Conservation (phyloP, 2,113 vertebrate genomes). For the Nycticryphes semicollaris region DNA sequence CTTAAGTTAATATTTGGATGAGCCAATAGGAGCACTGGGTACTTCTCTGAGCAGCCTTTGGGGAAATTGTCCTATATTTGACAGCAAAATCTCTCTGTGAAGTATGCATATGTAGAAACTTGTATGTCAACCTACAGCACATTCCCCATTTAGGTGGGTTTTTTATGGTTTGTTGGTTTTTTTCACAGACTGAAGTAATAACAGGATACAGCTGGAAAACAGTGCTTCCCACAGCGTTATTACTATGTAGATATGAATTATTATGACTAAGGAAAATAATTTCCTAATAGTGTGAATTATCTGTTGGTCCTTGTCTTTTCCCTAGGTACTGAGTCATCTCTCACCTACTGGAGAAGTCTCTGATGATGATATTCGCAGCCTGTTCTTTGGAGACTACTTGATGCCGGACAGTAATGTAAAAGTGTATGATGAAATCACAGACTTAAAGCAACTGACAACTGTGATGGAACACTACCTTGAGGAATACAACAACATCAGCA, state of each 20-base stretch:
- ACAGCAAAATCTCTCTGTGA: background rate
- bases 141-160: background rate
- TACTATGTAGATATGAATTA: background rate
- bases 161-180: background rate
- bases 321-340: conserved; percentile 85
- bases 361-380: conserved; percentile 83
- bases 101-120: background rate
- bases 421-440: conserved; percentile 88
- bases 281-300: background rate
- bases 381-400: conserved; percentile 91
- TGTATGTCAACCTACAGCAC: background rate
- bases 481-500: conserved; percentile 89
- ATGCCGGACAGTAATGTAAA: conserved; percentile 75
- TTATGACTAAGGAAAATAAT: background rate
- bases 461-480: conserved; percentile 89
- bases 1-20: background rate
- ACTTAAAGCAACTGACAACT: conserved; percentile 78
- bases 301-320: conserved; percentile 8
- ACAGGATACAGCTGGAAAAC: background rate
- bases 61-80: background rate
- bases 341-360: conserved; percentile 79
- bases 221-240: background rate
- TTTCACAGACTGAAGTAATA: background rate
- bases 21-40: background rate
- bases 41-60: background rate